Base-by-base conservation (phyloP, 2,797 vertebrate genomes). In the Paguma larvata region DNA sequence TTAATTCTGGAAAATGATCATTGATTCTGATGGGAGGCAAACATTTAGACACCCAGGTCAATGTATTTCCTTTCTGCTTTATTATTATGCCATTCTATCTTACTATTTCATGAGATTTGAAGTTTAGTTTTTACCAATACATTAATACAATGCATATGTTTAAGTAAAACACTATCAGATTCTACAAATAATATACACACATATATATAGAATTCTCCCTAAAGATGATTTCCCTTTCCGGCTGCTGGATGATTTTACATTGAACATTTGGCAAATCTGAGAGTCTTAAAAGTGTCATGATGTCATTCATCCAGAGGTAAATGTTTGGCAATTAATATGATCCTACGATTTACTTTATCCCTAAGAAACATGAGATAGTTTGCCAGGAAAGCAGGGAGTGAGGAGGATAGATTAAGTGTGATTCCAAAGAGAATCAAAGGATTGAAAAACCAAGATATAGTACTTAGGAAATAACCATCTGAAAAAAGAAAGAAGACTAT, bases 221-320 rank as follows among this genome's bases (percentile, higher is more conserved):
- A 30, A 80, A 93, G 6, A 82, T 9, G 3, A 72, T 92, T 75
- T 80, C 4, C 23, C 44, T 38, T 38, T 48, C 27, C 41, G 95
- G 65, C 3, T 56, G n/a, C 46, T 77, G 84, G 51, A 30, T 80
- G 6, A 84, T 51, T 97, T 95, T 94, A 79, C 38, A 93, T 14
- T 75, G 48, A 94, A 63, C 12, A 73, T 88, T 73, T 96, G 78
- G 62, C 32, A 93, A 83, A 95, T 72, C 46, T 56, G 30, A 89
- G 56, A 65, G 10, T 84, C 27, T 62, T 82, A 15, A 51, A 48
- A 82, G 27, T 38, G 2, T 63, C 46, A 93, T 84, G 38, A 77
- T 70, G 23, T 30, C 84, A 89, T 70, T 83, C 4, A 63, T 91
- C 21, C 38, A 86, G 44, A 96, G 34, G 16, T 82, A 94, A 94